A percentile compares a stretch with the other conserved stretches of the same genome.
phyloP scores from a whole-genome alignment of 2,113 vertebrate species.

The Prunella himalayana region DNA sequence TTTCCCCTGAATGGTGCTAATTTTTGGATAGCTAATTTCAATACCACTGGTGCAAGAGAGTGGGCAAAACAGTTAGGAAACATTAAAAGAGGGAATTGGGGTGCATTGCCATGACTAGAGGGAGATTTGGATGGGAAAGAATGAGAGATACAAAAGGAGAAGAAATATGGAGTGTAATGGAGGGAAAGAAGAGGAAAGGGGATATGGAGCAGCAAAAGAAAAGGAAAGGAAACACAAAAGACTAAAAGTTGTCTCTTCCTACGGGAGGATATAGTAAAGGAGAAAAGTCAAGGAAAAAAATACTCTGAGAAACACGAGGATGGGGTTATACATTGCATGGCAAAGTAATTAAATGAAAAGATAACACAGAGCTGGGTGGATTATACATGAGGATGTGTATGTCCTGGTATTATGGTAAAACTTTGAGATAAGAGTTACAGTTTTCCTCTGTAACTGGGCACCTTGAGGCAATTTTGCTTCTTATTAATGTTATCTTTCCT shows the following conservation, averaged over 20 bases:
- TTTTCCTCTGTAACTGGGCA: neutral
- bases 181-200: neutral
- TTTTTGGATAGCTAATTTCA: neutral
- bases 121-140: neutral
- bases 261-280: neutral
- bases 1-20: neutral
- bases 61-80: neutral
- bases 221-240: neutral
- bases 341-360: neutral
- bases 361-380: neutral
- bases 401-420: neutral
- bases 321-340: neutral
- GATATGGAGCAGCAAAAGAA: neutral
- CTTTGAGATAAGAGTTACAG: neutral
- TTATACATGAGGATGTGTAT: neutral
- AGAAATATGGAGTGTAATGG: neutral
- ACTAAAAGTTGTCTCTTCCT: neutral
- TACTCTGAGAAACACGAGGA: neutral
- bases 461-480: neutral
- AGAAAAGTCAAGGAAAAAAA: neutral
- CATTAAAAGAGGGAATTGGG: neutral
- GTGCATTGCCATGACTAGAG: neutral
- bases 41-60: neutral
- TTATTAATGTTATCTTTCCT: neutral
- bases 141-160: neutral